Percentiles rank a stretch among this genome's conserved stretches.
Conservation (phyloP, 92 coral and sea anemone species). For the Paramuricea clavata region DNA sequence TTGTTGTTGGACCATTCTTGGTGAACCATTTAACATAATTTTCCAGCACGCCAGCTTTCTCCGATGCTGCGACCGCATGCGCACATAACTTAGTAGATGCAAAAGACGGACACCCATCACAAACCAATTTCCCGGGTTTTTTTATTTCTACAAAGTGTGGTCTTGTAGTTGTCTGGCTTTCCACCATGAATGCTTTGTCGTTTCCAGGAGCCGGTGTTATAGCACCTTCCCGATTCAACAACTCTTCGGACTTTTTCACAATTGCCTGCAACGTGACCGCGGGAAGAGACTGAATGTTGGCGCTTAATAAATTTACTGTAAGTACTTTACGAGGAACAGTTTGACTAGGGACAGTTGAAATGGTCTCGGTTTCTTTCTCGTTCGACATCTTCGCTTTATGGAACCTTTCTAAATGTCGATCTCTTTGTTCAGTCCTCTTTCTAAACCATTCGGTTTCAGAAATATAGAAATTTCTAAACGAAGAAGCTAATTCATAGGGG, state of each 20-base stretch:
- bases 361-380: background rate
- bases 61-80: background rate
- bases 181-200: background rate
- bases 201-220: background rate
- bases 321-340: background rate
- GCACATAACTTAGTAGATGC: constrained; percentile 21
- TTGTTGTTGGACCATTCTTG: background rate
- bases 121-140: background rate
- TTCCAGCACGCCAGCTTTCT: background rate
- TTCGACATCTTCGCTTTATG: background rate
- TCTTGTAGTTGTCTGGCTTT: constrained; percentile 1
- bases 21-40: background rate
- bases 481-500: background rate
- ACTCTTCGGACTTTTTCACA: background rate
- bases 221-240: background rate
- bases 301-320: background rate
- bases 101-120: constrained; percentile 7
- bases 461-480: background rate
- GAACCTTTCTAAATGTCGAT: background rate
- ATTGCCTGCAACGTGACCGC: constrained; percentile 7
- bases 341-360: background rate
- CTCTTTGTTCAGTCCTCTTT: background rate
- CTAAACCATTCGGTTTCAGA: background rate
- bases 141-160: constrained; percentile 18
- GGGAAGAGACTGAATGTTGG: constrained; percentile 4